phyloP scores from a whole-genome alignment of 2,113 vertebrate species.

The Empidonax traillii region DNA sequence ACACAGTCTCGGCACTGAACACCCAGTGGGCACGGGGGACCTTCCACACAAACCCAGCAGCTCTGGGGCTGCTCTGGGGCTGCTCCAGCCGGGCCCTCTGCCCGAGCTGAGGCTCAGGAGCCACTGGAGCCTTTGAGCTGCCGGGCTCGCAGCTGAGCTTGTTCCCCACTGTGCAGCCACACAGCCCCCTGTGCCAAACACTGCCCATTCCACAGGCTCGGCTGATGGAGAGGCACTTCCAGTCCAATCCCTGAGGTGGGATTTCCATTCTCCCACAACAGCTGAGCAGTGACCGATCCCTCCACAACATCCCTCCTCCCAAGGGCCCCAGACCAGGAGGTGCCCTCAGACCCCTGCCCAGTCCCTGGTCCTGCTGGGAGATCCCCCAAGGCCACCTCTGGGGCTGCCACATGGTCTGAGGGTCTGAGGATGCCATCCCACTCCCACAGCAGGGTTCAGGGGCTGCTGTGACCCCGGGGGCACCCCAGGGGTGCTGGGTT shows the following conservation, averaged over 20 bases:
- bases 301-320: accelerated
- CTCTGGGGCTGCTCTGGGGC: neutral
- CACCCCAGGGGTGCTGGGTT: neutral
- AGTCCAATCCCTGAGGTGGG: neutral
- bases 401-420: neutral
- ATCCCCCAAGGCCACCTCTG: neutral
- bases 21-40: neutral
- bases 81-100: neutral
- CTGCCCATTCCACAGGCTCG: no score
- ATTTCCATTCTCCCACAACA: neutral
- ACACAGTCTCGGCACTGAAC: neutral
- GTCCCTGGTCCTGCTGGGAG: neutral
- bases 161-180: neutral
- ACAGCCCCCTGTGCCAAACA: neutral
- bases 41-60: neutral
- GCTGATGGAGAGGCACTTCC: neutral
- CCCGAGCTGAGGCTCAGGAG: neutral
- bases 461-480: neutral
- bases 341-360: neutral
- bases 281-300: accelerated
- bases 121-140: neutral
- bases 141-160: neutral
- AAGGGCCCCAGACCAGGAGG: neutral
- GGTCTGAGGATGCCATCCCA: accelerated
- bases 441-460: neutral